Percentiles rank a stretch among this genome's conserved stretches.
Conservation (phyloP, 2,113 vertebrate species). For the Salvelinus alpinus region DNA sequence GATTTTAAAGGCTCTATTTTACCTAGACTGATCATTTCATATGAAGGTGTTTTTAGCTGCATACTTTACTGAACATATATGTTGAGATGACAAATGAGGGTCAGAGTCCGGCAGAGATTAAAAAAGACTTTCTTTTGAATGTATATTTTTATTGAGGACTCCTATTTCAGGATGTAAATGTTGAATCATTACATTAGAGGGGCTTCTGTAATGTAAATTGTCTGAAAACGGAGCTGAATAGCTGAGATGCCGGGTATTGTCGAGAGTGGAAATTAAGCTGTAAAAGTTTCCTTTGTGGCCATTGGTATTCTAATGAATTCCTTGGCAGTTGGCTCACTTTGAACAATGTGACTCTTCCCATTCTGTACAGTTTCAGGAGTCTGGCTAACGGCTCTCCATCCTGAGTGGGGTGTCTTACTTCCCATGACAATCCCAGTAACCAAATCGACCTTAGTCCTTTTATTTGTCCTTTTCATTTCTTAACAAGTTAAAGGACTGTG, state of each 20-base stretch:
- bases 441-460: too few relatives aligned
- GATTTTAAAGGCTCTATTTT: conserved; percentile 27
- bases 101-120: neutral
- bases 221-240: neutral
- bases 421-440: too few relatives aligned
- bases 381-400: too few relatives aligned
- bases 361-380: too few relatives aligned
- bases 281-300: neutral
- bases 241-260: neutral
- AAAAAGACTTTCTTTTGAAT: neutral
- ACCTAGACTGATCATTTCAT: conserved; percentile 8
- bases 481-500: too few relatives aligned
- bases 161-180: neutral
- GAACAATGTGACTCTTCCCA: too few relatives aligned
- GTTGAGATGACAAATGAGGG: neutral
- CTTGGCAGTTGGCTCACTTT: too few relatives aligned
- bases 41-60: neutral
- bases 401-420: too few relatives aligned
- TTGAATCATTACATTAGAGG: too few relatives aligned
- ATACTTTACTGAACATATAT: neutral
- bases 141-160: neutral
- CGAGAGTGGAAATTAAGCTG: neutral
- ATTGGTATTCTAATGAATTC: neutral
- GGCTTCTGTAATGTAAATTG: neutral
- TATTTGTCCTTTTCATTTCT: too few relatives aligned